phyloP scores from a whole-genome alignment of 1,140 invertebrate genomes.

The Stratiolaelaps scimitus region DNA sequence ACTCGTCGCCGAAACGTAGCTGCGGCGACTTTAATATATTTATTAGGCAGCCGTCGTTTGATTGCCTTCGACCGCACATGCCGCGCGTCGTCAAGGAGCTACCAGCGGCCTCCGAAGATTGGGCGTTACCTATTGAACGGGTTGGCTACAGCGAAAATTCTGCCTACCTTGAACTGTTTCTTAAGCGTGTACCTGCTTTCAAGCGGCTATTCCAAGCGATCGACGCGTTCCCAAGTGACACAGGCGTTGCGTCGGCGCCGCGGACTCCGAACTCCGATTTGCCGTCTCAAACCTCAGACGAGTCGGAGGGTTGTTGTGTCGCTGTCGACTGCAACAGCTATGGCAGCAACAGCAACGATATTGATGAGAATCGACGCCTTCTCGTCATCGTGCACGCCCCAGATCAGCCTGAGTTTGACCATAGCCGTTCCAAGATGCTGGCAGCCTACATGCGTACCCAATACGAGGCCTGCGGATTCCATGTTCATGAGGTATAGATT shows the following conservation, averaged over 20 bases:
- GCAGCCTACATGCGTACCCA: neutral
- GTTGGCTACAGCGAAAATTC: neutral
- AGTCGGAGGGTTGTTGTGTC: no score
- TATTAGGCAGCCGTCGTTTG: neutral
- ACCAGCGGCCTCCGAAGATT: neutral
- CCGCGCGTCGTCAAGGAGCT: neutral
- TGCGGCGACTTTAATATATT: conserved; percentile 1
- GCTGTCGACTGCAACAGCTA: neutral
- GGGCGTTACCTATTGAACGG: neutral
- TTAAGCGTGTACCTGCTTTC: neutral
- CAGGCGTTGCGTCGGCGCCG: no score
- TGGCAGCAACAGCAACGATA: neutral
- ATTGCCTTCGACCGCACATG: neutral
- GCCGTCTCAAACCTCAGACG: no score
- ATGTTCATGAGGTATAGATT: neutral
- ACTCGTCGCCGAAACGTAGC: neutral
- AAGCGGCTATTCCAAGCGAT: neutral
- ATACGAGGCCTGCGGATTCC: neutral
- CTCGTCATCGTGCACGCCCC: neutral
- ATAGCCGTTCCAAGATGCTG: neutral
- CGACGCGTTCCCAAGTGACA: neutral
- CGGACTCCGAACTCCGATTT: no score
- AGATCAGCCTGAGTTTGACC: neutral
- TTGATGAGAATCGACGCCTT: neutral
- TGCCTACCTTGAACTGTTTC: conserved; percentile 8